Conservation (phyloP, 2,797 vertebrate species). For the Sebastes steindachneri region DNA sequence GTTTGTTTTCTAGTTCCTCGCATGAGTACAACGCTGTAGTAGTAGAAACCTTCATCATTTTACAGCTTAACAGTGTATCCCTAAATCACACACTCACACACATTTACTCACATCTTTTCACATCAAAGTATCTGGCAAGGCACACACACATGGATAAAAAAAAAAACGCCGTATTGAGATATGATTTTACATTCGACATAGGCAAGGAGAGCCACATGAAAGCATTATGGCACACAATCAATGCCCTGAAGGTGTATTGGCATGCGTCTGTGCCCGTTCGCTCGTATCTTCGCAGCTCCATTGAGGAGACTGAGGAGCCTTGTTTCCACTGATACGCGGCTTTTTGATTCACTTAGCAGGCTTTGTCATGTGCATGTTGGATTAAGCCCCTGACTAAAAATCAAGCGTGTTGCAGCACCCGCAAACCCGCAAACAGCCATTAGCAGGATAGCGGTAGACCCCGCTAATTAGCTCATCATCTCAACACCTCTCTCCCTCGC, state of each 20-base stretch:
- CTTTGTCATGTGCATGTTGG: constrained; percentile 71
- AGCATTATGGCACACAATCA: constrained; percentile 52
- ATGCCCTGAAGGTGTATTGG: constrained; percentile 46
- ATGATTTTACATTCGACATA: constrained; percentile 47
- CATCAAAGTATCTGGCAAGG: background rate
- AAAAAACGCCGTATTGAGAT: constrained; percentile 38
- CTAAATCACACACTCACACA: background rate
- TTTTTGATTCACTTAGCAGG: constrained; percentile 77
- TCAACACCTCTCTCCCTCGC: constrained; percentile 40
- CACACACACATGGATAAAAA: background rate
- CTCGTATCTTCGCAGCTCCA: constrained; percentile 51
- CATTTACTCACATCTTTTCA: background rate
- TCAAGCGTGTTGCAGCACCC: constrained; percentile 27
- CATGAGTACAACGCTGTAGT: constrained; percentile 24
- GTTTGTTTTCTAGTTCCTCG: constrained; percentile 35
- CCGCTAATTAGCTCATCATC: constrained; percentile 65
- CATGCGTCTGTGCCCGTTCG: constrained; percentile 44
- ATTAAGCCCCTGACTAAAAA: constrained; percentile 60
- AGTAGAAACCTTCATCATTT: constrained; percentile 15
- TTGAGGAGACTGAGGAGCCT: constrained; percentile 54
- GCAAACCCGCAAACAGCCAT: constrained; percentile 53
- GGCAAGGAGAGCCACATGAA: constrained; percentile 39
- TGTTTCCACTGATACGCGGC: constrained; percentile 65
- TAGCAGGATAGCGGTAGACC: constrained; percentile 42
- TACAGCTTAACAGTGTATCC: background rate